Evolutionary conservation across 2,113 vertebrate genomes (phyloP).

Genomic region (Zapus hudsonius): DNA sequence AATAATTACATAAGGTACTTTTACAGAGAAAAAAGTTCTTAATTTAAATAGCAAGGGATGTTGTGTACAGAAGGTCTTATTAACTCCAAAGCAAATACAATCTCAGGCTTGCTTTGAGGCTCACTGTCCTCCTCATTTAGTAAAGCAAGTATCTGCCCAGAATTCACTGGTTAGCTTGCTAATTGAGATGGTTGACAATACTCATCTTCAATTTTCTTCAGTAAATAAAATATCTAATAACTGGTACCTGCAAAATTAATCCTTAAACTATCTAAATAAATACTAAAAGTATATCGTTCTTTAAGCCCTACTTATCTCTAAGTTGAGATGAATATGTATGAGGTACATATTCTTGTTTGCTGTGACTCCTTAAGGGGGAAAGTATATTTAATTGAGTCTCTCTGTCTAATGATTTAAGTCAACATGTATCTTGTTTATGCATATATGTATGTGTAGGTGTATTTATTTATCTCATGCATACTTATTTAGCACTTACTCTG

Average conservation of each 20-base stretch:
- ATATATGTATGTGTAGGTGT: slow-evolving; percentile 31
- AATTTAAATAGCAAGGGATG: background rate
- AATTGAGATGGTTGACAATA: slow-evolving; percentile 39
- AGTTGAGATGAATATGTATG: slow-evolving; percentile 70
- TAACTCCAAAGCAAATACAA: background rate
- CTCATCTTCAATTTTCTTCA: slow-evolving; percentile 45
- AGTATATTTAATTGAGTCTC: slow-evolving; percentile 71
- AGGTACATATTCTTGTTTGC: slow-evolving; percentile 69
- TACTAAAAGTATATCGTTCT: slow-evolving; percentile 63
- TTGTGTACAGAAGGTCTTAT: background rate
- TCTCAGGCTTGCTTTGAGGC: background rate
- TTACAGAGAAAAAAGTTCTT: background rate
- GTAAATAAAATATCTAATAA: slow-evolving; percentile 61
- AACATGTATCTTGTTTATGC: slow-evolving; percentile 53
- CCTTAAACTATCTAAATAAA: slow-evolving; percentile 67
- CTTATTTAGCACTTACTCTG: slow-evolving; percentile 49
- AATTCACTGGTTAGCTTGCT: slow-evolving; percentile 39
- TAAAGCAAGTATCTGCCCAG: slow-evolving; percentile 14
- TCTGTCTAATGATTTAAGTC: slow-evolving; percentile 68
- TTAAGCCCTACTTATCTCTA: slow-evolving; percentile 52
- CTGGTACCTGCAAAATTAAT: slow-evolving; percentile 57
- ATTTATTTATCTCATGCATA: slow-evolving; percentile 45
- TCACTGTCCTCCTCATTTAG: slow-evolving; percentile 37
- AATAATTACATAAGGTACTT: slow-evolving; percentile 1
- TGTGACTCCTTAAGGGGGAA: slow-evolving; percentile 62